A percentile compares a stretch with the other conserved stretches of the same genome.
These are phyloP conservation scores for Anoura caudifer DNA, from an alignment of 2,113 vertebrate genomes.

Conservation along the genomic window DNA sequence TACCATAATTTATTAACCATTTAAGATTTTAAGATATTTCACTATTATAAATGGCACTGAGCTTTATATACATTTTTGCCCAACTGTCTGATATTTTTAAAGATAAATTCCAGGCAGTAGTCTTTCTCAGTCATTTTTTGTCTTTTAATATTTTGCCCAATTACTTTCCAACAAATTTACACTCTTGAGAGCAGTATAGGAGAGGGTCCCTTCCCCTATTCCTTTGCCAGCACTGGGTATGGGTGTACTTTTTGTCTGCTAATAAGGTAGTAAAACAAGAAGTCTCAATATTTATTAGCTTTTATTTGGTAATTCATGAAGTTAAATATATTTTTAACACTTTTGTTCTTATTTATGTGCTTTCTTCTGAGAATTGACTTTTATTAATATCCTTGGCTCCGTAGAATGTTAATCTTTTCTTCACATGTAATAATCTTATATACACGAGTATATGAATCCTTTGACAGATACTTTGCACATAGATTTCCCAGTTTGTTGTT, in stretches of 20 bases:
- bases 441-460: not conserved
- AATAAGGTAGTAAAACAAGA: not conserved
- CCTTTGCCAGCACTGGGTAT: not conserved
- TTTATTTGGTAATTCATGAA: not conserved
- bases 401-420: not conserved
- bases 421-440: not conserved
- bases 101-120: not conserved
- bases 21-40: not conserved
- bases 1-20: not conserved
- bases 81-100: not conserved
- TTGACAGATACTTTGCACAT: not conserved
- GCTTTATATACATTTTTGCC: not conserved
- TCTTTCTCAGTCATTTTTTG: not conserved
- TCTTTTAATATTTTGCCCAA: not conserved
- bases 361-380: constrained; percentile 3
- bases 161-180: not conserved
- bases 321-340: not conserved
- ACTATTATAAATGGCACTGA: not conserved
- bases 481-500: not conserved
- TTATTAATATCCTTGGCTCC: not conserved
- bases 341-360: not conserved
- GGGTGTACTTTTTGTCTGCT: not conserved
- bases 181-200: not conserved
- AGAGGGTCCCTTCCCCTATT: not conserved
- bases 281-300: not conserved